phyloP scores from a whole-genome alignment of 2,888 invertebrate species.

The Hyalella azteca region DNA sequence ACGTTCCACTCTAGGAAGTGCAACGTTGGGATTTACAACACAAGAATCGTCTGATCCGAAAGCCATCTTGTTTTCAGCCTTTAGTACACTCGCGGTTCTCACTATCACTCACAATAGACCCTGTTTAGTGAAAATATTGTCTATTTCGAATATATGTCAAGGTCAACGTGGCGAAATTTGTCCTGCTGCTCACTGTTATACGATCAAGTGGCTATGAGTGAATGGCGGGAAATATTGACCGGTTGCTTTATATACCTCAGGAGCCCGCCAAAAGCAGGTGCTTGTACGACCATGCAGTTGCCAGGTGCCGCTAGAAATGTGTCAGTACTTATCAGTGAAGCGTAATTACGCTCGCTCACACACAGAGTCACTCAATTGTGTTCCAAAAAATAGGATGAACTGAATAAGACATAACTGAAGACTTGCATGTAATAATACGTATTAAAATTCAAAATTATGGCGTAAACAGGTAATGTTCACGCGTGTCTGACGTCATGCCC shows the following conservation, averaged over 20 bases:
- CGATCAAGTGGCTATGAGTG: neutral
- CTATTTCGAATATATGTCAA: neutral
- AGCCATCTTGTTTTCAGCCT: neutral
- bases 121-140: neutral
- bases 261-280: slow-evolving; percentile 32
- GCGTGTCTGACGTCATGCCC: neutral
- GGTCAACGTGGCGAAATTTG: slow-evolving; percentile 4
- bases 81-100: too few species aligned
- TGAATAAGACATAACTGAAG: too few species aligned
- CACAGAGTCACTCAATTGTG: too few species aligned
- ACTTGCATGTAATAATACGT: too few species aligned
- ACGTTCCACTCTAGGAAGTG: neutral
- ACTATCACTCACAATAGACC: too few species aligned
- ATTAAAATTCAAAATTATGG: too few species aligned
- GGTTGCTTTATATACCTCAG: slow-evolving; percentile 18
- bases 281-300: neutral
- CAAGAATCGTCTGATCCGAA: neutral
- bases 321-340: too few species aligned
- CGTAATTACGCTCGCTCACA: too few species aligned
- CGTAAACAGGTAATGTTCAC: too few species aligned
- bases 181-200: neutral
- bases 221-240: slow-evolving; percentile 35
- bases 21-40: neutral
- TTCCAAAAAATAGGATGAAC: too few species aligned
- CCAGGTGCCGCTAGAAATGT: neutral